Evolutionary conservation across 2,888 invertebrate species (phyloP).

Genomic region (Phaonia tiefii): DNA sequence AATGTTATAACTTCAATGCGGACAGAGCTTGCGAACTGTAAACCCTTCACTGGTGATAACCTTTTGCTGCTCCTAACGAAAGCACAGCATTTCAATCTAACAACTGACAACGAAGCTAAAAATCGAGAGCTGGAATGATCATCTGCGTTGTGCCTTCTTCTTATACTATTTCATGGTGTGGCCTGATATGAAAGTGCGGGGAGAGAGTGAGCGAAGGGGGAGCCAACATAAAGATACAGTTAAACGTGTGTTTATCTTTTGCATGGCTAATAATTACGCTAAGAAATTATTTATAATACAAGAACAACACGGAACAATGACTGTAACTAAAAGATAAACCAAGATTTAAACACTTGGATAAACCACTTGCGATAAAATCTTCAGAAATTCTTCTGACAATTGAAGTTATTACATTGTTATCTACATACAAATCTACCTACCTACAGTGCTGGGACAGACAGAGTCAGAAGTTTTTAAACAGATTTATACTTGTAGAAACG

Average conservation of each 20-base stretch:
- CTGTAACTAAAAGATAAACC: conserved; percentile 40
- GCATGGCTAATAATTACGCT: conserved; percentile 56
- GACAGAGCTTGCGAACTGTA: too few relatives aligned
- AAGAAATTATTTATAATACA: conserved; percentile 35
- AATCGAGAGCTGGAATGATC: conserved; percentile 1
- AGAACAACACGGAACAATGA: conserved; percentile 1
- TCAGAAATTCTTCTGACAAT: conserved; percentile 13
- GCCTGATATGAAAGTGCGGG: neutral
- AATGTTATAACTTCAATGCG: too few relatives aligned
- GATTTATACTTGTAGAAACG: too few relatives aligned
- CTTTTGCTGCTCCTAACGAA: too few relatives aligned
- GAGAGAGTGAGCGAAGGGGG: neutral
- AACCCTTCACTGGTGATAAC: too few relatives aligned
- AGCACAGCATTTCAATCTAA: neutral
- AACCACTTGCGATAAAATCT: conserved; percentile 23
- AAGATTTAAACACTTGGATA: conserved; percentile 55
- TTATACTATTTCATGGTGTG: neutral
- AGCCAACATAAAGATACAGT: conserved; percentile 43
- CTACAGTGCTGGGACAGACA: neutral
- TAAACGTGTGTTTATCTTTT: conserved; percentile 53
- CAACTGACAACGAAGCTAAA: neutral
- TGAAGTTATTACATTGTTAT: conserved; percentile 13
- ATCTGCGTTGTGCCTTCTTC: neutral
- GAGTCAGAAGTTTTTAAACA: too few relatives aligned
- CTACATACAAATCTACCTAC: neutral